These are phyloP conservation scores for Notodonta dromedarius DNA, from an alignment of 2,888 invertebrate genomes.

Conservation along the genomic window DNA sequence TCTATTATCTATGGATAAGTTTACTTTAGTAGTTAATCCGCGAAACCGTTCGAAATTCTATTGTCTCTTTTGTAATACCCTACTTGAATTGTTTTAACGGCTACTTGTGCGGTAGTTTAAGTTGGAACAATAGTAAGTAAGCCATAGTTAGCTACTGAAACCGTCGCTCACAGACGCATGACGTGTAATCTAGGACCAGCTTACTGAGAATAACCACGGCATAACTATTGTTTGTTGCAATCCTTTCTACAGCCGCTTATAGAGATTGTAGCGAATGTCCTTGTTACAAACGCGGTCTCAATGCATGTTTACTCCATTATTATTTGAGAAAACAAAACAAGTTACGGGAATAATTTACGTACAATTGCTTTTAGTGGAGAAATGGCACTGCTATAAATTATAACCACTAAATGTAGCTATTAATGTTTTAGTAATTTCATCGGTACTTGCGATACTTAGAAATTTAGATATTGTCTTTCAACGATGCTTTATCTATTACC, in stretches of 20 bases:
- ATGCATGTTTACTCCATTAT: background rate
- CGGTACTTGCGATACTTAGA: background rate
- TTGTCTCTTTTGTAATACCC: constrained; percentile 12
- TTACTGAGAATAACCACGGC: constrained; percentile 30
- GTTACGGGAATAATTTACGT: background rate
- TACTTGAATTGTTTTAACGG: background rate
- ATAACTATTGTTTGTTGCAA: constrained; percentile 39
- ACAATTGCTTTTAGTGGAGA: constrained; percentile 10
- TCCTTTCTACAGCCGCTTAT: constrained; percentile 38
- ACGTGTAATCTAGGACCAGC: constrained; percentile 2
- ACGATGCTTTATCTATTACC: background rate
- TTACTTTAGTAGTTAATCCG: constrained; percentile 1
- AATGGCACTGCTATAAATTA: constrained; percentile 27
- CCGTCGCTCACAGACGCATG: background rate
- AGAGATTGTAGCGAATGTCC: constrained; percentile 37
- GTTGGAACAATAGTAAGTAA: constrained; percentile 7
- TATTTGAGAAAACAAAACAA: background rate
- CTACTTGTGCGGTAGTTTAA: constrained; percentile 12
- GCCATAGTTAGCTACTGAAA: background rate
- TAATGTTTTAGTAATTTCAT: background rate
- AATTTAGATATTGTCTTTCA: background rate
- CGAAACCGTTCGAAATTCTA: constrained; percentile 3
- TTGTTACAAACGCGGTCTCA: constrained; percentile 31
- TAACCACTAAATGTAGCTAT: constrained; percentile 26
- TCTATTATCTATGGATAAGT: background rate